phyloP scores from a whole-genome alignment of 2,113 vertebrate genomes.

The Oxygymnocypris stewartii region DNA sequence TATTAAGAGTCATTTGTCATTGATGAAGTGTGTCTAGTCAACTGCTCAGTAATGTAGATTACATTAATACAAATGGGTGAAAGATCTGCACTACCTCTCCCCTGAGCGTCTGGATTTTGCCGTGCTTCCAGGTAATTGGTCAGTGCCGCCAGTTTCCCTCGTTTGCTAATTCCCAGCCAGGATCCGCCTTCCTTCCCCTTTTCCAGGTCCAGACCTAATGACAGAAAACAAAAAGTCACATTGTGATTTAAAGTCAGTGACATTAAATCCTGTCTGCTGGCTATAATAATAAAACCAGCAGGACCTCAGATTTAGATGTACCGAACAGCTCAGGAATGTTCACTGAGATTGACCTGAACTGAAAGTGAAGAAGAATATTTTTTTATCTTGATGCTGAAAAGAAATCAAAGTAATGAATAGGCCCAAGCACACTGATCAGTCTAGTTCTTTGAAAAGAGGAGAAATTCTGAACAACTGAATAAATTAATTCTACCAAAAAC shows the following conservation, averaged over 20 bases:
- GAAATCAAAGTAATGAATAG: background rate
- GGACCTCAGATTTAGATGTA: background rate
- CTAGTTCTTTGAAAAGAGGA: background rate
- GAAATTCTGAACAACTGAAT: background rate
- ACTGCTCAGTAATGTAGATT: background rate
- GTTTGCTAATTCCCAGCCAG: slow-evolving; percentile 91
- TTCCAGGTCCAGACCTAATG: slow-evolving; percentile 90
- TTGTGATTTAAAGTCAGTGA: background rate
- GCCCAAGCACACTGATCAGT: background rate
- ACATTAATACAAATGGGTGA: background rate
- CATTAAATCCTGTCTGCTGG: slow-evolving; percentile 17
- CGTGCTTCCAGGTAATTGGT: slow-evolving; percentile 91
- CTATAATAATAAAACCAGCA: slow-evolving; percentile 5
- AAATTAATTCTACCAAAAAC: background rate
- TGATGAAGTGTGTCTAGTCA: background rate
- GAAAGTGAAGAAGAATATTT: background rate
- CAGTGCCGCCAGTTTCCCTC: slow-evolving; percentile 88
- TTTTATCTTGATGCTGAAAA: background rate
- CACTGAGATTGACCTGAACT: background rate
- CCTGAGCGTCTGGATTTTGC: slow-evolving; percentile 79
- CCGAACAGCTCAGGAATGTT: background rate
- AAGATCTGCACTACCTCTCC: slow-evolving; percentile 80
- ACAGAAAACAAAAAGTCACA: background rate
- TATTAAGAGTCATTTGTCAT: background rate
- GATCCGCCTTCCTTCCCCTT: slow-evolving; percentile 92